Evolutionary conservation across 1,140 invertebrate species (phyloP).

Genomic region (Intoshia linei): DNA sequence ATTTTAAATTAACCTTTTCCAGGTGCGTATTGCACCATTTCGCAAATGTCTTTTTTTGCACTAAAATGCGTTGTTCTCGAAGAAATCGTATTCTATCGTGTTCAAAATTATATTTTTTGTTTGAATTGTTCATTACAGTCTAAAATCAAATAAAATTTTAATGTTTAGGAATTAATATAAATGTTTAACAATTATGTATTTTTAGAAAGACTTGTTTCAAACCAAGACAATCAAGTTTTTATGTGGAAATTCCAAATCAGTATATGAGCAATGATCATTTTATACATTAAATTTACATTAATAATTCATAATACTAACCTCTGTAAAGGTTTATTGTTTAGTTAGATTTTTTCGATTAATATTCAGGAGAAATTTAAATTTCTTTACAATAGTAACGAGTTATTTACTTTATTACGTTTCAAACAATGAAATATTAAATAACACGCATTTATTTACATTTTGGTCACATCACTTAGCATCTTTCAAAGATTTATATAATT

Average conservation of each 20-base stretch:
- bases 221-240: not conserved
- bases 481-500: no score
- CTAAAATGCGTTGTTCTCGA: slow-evolving; percentile 72
- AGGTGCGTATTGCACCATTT: slow-evolving; percentile 99
- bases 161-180: not conserved
- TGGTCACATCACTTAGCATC: no score
- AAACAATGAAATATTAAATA: no score
- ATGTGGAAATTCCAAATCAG: not conserved
- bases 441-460: no score
- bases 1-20: slow-evolving; percentile 39
- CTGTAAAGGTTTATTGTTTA: no score
- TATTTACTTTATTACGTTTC: no score
- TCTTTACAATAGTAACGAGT: no score
- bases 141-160: not conserved
- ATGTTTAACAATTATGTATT: not conserved
- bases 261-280: not conserved
- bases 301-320: no score
- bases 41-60: slow-evolving; percentile 98
- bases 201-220: not conserved
- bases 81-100: slow-evolving; percentile 68
- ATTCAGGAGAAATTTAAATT: no score
- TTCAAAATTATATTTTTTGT: slow-evolving; percentile 41
- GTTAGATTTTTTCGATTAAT: no score
- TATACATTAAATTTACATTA: not conserved
- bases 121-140: slow-evolving; percentile 1